Percentiles rank a stretch among this genome's conserved stretches.
These are phyloP conservation scores for Campoplex nolae DNA, from an alignment of 2,888 invertebrate species.

Conservation along the genomic window DNA sequence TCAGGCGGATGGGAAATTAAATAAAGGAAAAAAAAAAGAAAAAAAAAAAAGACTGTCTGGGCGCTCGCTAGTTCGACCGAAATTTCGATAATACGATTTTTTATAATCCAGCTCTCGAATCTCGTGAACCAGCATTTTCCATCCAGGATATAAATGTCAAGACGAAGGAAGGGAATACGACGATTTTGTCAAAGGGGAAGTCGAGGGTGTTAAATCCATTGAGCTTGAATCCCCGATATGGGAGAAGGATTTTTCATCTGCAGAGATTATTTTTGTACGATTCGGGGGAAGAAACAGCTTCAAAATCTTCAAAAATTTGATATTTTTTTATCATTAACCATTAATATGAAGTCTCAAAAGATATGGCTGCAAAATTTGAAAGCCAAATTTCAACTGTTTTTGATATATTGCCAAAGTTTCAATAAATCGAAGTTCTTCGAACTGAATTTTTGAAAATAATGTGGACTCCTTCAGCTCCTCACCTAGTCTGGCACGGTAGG, in stretches of 20 bases:
- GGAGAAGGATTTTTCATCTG: not conserved
- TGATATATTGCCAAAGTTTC: no score
- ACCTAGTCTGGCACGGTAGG: no score
- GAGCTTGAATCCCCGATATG: not conserved
- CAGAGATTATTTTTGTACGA: not conserved
- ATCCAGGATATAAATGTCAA: constrained; percentile 26
- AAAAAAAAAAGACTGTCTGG: constrained; percentile 42
- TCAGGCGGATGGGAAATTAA: constrained; percentile 48
- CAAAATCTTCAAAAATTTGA: no score
- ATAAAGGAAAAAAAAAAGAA: constrained; percentile 44
- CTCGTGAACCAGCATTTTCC: constrained; percentile 56
- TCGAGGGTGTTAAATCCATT: not conserved
- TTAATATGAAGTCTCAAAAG: no score
- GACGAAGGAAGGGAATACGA: constrained; percentile 2
- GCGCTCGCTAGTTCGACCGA: constrained; percentile 55
- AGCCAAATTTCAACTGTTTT: no score
- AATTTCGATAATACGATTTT: constrained; percentile 75
- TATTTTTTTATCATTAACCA: no score
- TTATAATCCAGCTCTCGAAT: constrained; percentile 72
- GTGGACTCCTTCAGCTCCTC: no score
- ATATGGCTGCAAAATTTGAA: no score
- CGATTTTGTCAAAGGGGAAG: constrained; percentile 20
- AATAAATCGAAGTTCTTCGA: no score
- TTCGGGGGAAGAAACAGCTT: not conserved
- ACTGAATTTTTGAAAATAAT: no score